These are phyloP conservation scores for Agonopterix alstromeriana DNA, from an alignment of 2,888 invertebrate genomes.

Conservation along the genomic window DNA sequence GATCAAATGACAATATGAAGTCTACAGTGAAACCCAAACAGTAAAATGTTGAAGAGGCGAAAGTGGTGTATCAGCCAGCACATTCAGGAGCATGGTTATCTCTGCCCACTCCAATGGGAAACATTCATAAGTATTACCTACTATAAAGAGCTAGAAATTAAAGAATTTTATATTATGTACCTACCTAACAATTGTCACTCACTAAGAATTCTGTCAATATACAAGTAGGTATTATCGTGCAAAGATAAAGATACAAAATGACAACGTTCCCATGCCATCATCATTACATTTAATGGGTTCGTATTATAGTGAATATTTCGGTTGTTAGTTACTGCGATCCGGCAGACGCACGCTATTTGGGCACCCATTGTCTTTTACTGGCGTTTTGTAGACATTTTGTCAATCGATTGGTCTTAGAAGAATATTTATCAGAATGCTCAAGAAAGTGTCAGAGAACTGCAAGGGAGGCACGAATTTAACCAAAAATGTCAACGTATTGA, in stretches of 20 bases:
- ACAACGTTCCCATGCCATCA: conserved; percentile 63
- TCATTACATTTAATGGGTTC: conserved; percentile 62
- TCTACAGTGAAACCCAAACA: too few relatives aligned
- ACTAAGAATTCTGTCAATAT: conserved; percentile 7
- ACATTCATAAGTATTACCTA: too few relatives aligned
- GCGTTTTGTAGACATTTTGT: conserved; percentile 7
- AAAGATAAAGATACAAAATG: conserved; percentile 27
- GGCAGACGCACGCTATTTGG: conserved; percentile 46
- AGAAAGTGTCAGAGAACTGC: too few relatives aligned
- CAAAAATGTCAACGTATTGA: too few relatives aligned
- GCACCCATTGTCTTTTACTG: neutral
- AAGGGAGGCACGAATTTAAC: too few relatives aligned
- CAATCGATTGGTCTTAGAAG: neutral
- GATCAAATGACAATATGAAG: too few relatives aligned
- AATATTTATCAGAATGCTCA: too few relatives aligned
- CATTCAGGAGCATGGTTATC: too few relatives aligned
- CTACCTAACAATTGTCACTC: conserved; percentile 1
- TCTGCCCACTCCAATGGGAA: too few relatives aligned
- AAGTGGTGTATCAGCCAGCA: too few relatives aligned
- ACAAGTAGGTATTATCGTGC: conserved; percentile 4
- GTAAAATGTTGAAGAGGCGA: too few relatives aligned
- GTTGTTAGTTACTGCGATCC: conserved; percentile 54
- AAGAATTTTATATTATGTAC: neutral
- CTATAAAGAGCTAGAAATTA: too few relatives aligned
- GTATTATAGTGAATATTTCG: conserved; percentile 65